Evolutionary conservation across 2,113 vertebrate genomes (phyloP).

Genomic region (Ursus arctos): DNA sequence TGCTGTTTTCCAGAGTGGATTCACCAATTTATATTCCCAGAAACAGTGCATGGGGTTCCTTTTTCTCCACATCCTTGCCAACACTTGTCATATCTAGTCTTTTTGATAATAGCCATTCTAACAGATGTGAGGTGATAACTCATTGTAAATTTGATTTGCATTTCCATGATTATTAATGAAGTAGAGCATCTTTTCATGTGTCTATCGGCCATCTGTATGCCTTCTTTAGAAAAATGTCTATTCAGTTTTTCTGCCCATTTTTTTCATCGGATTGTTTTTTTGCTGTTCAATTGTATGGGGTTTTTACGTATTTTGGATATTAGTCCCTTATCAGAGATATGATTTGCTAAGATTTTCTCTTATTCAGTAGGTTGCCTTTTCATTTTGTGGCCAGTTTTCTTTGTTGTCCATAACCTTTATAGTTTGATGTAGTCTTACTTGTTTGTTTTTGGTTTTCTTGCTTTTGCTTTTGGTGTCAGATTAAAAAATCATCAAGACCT

Average conservation of each 20-base stretch:
- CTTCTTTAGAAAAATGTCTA: not conserved
- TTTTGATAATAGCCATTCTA: not conserved
- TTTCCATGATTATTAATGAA: not conserved
- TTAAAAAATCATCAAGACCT: not conserved
- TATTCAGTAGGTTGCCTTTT: not conserved
- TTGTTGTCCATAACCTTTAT: not conserved
- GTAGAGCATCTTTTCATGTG: not conserved
- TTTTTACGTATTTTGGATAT: not conserved
- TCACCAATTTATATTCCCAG: not conserved
- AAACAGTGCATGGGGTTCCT: not conserved
- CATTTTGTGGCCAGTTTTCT: not conserved
- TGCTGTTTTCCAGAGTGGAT: not conserved
- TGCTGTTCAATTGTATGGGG: not conserved
- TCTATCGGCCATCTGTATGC: not conserved
- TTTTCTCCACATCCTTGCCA: not conserved
- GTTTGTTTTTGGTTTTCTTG: not conserved
- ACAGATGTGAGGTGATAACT: not conserved
- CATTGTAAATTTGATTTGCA: not conserved
- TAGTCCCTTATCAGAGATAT: not conserved
- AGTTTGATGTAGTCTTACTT: not conserved
- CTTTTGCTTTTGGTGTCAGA: not conserved
- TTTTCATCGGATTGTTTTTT: not conserved
- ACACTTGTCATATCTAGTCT: not conserved
- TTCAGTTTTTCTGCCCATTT: not conserved
- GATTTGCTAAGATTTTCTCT: not conserved